These are phyloP conservation scores for Perca fluviatilis DNA, from an alignment of 2,113 vertebrate species.

Conservation along the genomic window DNA sequence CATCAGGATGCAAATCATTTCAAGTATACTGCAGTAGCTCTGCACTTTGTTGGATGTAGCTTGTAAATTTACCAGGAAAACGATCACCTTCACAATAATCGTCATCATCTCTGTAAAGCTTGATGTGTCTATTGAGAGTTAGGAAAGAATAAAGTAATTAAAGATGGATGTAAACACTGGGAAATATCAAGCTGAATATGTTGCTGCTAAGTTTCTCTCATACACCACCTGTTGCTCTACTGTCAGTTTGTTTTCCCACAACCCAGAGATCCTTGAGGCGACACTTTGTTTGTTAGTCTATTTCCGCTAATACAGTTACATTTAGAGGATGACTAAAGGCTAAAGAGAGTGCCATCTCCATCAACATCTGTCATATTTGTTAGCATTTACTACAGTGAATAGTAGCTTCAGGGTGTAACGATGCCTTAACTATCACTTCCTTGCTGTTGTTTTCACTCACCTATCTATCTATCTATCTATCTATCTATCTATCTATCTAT, in stretches of 20 bases:
- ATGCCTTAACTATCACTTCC: constrained; percentile 53
- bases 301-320: background rate
- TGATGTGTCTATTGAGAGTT: background rate
- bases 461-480: constrained; percentile 18
- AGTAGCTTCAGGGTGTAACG: constrained; percentile 32
- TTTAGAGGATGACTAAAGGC: background rate
- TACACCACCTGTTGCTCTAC: background rate
- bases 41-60: background rate
- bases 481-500: constrained; percentile 4
- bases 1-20: constrained; percentile 23
- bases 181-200: background rate
- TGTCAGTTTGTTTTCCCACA: background rate
- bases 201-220: constrained; percentile 4
- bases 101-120: background rate
- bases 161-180: constrained; percentile 1
- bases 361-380: constrained; percentile 35
- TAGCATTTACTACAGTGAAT: constrained; percentile 20
- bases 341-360: background rate
- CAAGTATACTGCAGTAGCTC: background rate
- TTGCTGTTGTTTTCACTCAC: constrained; percentile 27
- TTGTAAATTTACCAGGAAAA: constrained; percentile 6
- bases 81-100: background rate
- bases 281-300: background rate
- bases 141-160: background rate
- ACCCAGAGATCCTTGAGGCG: background rate